Base-by-base conservation (phyloP, 2,888 invertebrate species). In the Thymelicus acteon region DNA sequence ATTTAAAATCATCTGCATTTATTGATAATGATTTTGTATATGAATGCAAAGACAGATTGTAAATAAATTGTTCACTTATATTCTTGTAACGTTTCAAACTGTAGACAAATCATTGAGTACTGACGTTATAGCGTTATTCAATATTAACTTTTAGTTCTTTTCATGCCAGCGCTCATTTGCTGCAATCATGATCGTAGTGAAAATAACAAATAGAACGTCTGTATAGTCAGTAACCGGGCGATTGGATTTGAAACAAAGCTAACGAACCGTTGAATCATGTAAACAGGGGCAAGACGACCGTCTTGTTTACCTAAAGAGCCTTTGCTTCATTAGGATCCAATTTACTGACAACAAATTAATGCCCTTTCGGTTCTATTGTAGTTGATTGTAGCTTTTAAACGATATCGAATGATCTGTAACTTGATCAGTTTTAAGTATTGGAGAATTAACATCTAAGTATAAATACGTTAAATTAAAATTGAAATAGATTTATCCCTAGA, bases 261-360 rank as follows among this genome's bases (percentile, higher is more conserved):
- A 93, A 93, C 93, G 93, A 93, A 93, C 92, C 93, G 90, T 84
- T 83, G 90, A 86, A 89, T 89, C 91, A 90, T 91, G 93, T 93
- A 93, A 92, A 93, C 93, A 93, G 87, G 85, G 86, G 86, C 89
- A 92, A 93, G 92, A 92, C 91, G 90, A 90, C 90, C 88, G 90
- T 89, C 91, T 91, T 93, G 92, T 93, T 93, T 93, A 92, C 90
- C 87, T 90, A 89, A 89, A 91, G 90, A 89, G 91, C 92, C 93
- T 93, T 93, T 93, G 93, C 91, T 93, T 93, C 93, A 93, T 93
- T 93, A 93, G 93, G 91, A 93, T 93, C 91, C 92, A 92, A 93
- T 93, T 92, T 89, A 88, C 92, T 91, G 91, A 91, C 91, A 91
- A 92, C 92, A 92, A 92, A 92, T 93, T 91, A 91, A 92, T 90